Evolutionary conservation across 2,888 invertebrate genomes (phyloP), one percentile per base, ranked within the genome.

Genomic region (Ophion obscuratus): DNA sequence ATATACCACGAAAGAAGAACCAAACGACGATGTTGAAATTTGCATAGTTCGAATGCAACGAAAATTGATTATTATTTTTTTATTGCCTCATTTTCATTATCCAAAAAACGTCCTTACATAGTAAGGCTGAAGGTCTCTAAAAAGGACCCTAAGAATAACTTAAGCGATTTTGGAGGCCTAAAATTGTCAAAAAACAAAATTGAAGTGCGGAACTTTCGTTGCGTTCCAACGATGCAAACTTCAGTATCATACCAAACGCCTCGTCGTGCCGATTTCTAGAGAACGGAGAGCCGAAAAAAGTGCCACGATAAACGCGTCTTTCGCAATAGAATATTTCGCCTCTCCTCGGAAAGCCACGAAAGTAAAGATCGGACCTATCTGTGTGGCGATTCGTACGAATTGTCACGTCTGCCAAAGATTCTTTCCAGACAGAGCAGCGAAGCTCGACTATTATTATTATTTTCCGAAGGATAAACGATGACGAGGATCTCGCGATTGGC

Each of bases 341-440:
- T 53, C 53, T 53, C 14, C 5, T 53, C 53, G 4, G 1, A 53
- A 14, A 53, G 53, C 17, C 53, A 17, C 5, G 53, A 17, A 14
- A 14, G 47, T 3, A 53, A 5, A 17, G 53, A 9, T 7, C 40
- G 7, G 40, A 40, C 7, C 3, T 17, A 53, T 53, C 53, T 53
- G 5, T 53, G 53, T 53, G 53, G 11, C 53, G 53, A 53, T 53
- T 17, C 14, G 53, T 53, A 53, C 53, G 53, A 87, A 88, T 85
- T 84, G 70, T 77, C 70, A 62, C 53, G 17, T 17, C 53, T 77
- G 76, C 81, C 78, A 85, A 81, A 77, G 64, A 78, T 82, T 53
- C 70, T 85, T 82, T 82, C 81, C 76, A 82, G 62, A 53, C 14
- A 70, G 61, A 80, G 81, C 73, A 84, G 66, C 67, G 73, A 59